Base-by-base conservation (phyloP, 2,797 vertebrate genomes). In the Oreonectes daqikongensis region DNA sequence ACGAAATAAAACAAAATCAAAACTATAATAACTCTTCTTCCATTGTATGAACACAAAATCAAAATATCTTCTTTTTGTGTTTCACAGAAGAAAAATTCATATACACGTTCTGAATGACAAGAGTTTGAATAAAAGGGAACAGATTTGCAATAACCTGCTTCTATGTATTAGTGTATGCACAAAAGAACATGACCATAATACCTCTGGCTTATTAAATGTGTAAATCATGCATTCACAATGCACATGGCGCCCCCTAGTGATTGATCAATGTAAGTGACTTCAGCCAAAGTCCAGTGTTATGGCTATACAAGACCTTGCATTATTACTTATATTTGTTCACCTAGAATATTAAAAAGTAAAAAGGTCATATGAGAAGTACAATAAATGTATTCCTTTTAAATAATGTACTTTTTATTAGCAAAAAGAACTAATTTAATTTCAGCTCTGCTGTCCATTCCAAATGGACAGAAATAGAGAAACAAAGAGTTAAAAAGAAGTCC, bases 171-270 rank as follows among this genome's bases (percentile, higher is more conserved):
- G 44, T 46, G 44, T 46, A 48, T 20, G 26, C 26, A 61, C 18
- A 28, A 20, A 63, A 28, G 14, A 63, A 50, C 10, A 12, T 10
- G n/a, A n/a, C n/a, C n/a, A n/a, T n/a, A n/a, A n/a, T n/a, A n/a
- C n/a, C n/a, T n/a, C n/a, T n/a, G n/a, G n/a, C n/a, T n/a, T n/a
- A n/a, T n/a, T n/a, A n/a, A n/a, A n/a, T n/a, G n/a, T n/a, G n/a
- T n/a, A n/a, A n/a, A n/a, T n/a, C n/a, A n/a, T n/a, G n/a, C n/a
- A n/a, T n/a, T n/a, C n/a, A 55, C 24, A 44, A 59, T 17, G 42
- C 5, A n/a, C n/a, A 74, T 28, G 60, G 46, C 24, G 46, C 60
- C 60, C 22, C 2, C 72, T 74, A 28, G 18, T 74, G 60, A 53
- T 28, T 15, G 17, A 72, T 20, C 2, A 40, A 55, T 57, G 50